phyloP scores from a whole-genome alignment of 2,888 invertebrate genomes.

The Xestia xanthographa region DNA sequence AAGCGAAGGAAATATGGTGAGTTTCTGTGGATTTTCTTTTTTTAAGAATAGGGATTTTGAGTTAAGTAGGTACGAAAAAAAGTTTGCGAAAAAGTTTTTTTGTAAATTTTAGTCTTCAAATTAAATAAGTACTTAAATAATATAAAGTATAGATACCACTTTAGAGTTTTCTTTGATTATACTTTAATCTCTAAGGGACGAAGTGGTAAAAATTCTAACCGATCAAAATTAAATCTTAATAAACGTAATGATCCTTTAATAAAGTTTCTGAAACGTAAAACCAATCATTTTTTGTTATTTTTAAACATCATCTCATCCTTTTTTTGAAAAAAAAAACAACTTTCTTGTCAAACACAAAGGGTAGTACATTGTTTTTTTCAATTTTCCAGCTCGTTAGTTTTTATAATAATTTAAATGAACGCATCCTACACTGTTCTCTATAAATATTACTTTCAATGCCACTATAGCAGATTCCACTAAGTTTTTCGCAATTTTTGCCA shows the following conservation, averaged over 20 bases:
- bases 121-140: neutral
- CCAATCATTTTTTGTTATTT: neutral
- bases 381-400: neutral
- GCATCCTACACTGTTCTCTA: neutral
- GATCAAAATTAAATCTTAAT: no score
- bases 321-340: neutral
- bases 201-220: no score
- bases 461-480: neutral
- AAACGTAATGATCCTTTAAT: neutral
- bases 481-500: slow-evolving; percentile 29
- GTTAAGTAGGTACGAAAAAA: neutral
- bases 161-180: neutral
- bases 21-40: slow-evolving; percentile 54
- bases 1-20: slow-evolving; percentile 75
- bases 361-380: slow-evolving; percentile 5
- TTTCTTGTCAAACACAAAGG: neutral
- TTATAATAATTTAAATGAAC: neutral
- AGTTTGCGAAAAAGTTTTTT: neutral
- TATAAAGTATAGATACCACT: neutral
- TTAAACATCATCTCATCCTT: no score
- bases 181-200: no score
- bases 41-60: neutral
- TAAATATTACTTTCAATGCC: slow-evolving; percentile 30
- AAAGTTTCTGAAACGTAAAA: neutral
- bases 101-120: neutral